phyloP scores from a whole-genome alignment of 2,797 vertebrate species.

The Chrosomus eos region DNA sequence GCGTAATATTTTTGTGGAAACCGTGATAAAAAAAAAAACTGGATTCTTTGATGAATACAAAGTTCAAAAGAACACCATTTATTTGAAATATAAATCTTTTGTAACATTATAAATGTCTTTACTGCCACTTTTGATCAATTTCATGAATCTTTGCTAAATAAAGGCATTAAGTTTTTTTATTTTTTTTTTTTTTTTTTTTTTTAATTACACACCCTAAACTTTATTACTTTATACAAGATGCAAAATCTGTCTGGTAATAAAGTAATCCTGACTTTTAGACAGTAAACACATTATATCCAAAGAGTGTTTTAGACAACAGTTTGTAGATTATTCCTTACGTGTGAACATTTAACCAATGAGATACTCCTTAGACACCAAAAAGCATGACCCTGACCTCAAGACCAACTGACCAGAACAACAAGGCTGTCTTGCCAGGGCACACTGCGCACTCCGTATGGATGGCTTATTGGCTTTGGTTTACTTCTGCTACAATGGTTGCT shows the following conservation, averaged over 20 bases:
- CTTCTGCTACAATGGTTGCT: background rate
- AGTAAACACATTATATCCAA: background rate
- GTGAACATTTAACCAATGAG: slow-evolving; percentile 1
- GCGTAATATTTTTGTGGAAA: too few relatives aligned
- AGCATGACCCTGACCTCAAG: background rate
- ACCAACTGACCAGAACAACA: background rate
- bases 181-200: too few relatives aligned
- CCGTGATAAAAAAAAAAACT: too few relatives aligned
- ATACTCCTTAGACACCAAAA: background rate
- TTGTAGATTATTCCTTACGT: background rate
- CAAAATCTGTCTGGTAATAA: background rate
- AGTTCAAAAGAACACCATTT: too few relatives aligned
- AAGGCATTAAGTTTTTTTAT: too few relatives aligned
- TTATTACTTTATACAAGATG: background rate
- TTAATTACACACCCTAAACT: too few relatives aligned
- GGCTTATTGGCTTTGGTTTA: background rate
- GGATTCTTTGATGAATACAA: too few relatives aligned
- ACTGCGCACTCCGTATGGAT: background rate
- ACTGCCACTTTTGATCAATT: background rate
- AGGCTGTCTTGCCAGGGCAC: background rate
- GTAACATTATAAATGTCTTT: background rate
- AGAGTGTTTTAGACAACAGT: background rate
- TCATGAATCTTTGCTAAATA: background rate
- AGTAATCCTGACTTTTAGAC: background rate
- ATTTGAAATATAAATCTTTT: too few relatives aligned